phyloP scores from a whole-genome alignment of 1,140 invertebrate genomes.

The Solenopsis fugax region DNA sequence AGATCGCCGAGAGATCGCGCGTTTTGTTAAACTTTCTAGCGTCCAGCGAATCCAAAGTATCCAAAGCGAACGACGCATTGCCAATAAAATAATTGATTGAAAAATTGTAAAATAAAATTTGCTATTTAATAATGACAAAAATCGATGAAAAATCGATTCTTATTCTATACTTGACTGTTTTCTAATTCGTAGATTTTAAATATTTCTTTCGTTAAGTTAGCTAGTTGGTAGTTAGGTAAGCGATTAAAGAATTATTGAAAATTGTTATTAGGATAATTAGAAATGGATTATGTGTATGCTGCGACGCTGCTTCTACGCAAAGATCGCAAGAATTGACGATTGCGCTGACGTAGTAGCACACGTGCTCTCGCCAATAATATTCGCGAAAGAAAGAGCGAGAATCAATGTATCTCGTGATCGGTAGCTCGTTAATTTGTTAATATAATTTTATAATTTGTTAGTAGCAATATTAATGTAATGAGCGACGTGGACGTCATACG shows the following conservation, averaged over 20 bases:
- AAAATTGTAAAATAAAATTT: slow-evolving; percentile 1
- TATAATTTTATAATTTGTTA: slow-evolving; percentile 24
- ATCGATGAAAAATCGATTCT: neutral
- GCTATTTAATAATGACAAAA: neutral
- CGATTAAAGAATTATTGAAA: slow-evolving; percentile 36
- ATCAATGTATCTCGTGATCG: neutral
- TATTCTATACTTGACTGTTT: slow-evolving; percentile 32
- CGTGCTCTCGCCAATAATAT: neutral
- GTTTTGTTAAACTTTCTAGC: neutral
- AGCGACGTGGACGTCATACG: neutral
- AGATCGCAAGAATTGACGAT: neutral
- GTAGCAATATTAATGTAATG: slow-evolving; percentile 19
- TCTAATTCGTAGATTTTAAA: slow-evolving; percentile 34
- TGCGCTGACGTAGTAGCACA: neutral
- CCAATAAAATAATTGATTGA: neutral
- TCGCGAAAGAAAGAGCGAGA: neutral
- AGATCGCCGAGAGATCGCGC: neutral
- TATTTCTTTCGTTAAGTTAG: slow-evolving; percentile 30
- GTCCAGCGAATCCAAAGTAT: neutral
- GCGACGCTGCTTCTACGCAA: neutral
- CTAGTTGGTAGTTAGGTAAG: slow-evolving; percentile 13
- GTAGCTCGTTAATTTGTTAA: neutral
- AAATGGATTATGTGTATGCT: slow-evolving; percentile 14
- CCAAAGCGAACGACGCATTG: neutral
- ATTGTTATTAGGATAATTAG: slow-evolving; percentile 22